These are phyloP conservation scores for Cheilosia grossa DNA, from an alignment of 2,888 invertebrate genomes.

Conservation along the genomic window DNA sequence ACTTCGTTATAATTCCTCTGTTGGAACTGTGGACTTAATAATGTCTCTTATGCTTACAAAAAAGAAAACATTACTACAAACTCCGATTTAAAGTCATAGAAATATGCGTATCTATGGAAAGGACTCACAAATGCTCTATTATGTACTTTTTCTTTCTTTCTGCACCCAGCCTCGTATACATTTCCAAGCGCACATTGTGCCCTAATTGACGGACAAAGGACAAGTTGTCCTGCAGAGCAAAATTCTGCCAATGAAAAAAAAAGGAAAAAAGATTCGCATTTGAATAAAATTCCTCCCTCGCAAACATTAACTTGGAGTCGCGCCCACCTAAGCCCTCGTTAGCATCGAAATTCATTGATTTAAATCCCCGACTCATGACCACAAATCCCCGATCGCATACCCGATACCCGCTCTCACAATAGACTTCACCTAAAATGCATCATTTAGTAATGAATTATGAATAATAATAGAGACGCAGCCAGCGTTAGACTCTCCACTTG, in stretches of 20 bases:
- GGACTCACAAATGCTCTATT: too few species aligned
- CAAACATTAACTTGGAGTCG: slow-evolving; percentile 55
- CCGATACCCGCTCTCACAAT: slow-evolving; percentile 40
- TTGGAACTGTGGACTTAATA: too few species aligned
- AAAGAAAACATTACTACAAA: too few species aligned
- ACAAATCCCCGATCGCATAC: slow-evolving; percentile 44
- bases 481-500: slow-evolving; percentile 5
- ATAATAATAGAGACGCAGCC: slow-evolving; percentile 58
- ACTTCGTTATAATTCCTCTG: too few species aligned
- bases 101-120: too few species aligned
- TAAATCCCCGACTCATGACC: slow-evolving; percentile 55
- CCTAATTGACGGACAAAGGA: neutral
- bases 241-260: neutral
- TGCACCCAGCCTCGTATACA: neutral
- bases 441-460: slow-evolving; percentile 73
- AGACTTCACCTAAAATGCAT: slow-evolving; percentile 69
- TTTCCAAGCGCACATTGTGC: neutral
- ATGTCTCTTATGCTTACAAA: too few species aligned
- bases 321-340: slow-evolving; percentile 67
- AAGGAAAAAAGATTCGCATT: neutral
- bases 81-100: too few species aligned
- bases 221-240: neutral
- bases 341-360: slow-evolving; percentile 60
- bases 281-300: neutral
- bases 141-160: neutral